Percentiles rank a stretch among this genome's conserved stretches.
phyloP scores from a whole-genome alignment of 2,888 invertebrate genomes.

The Cerceris rybyensis region DNA sequence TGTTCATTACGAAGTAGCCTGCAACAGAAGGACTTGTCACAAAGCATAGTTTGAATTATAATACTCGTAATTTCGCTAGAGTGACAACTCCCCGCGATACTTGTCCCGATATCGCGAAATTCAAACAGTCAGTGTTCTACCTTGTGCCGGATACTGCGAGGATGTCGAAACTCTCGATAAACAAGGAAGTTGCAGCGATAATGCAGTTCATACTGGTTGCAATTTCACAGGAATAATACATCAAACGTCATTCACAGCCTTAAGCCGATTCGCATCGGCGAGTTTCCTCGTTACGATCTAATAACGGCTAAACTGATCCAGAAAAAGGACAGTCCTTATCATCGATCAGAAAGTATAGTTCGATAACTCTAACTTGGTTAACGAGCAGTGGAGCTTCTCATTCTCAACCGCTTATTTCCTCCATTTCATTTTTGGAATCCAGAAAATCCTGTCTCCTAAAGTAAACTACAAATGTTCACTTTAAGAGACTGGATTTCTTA shows the following conservation, averaged over 20 bases:
- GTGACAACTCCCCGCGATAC: neutral
- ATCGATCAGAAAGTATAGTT: too few species aligned
- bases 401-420: too few species aligned
- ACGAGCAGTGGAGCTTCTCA: too few species aligned
- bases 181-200: conserved; percentile 20
- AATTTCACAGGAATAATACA: conserved; percentile 51
- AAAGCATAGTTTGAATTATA: neutral
- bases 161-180: neutral
- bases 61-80: neutral
- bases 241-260: conserved; percentile 38
- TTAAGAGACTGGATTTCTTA: too few species aligned
- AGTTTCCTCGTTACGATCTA: conserved; percentile 22
- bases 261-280: conserved; percentile 39
- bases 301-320: conserved; percentile 22
- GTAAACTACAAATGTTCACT: too few species aligned
- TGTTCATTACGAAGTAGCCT: neutral
- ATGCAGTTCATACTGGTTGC: conserved; percentile 18
- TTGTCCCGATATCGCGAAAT: neutral
- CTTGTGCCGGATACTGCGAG: neutral
- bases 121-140: neutral
- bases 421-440: too few species aligned
- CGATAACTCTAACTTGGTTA: too few species aligned
- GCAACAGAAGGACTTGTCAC: neutral
- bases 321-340: too few species aligned
- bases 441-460: too few species aligned